Conservation (phyloP, 1,140 invertebrate genomes). For the Schlechtendalia chinensis region DNA sequence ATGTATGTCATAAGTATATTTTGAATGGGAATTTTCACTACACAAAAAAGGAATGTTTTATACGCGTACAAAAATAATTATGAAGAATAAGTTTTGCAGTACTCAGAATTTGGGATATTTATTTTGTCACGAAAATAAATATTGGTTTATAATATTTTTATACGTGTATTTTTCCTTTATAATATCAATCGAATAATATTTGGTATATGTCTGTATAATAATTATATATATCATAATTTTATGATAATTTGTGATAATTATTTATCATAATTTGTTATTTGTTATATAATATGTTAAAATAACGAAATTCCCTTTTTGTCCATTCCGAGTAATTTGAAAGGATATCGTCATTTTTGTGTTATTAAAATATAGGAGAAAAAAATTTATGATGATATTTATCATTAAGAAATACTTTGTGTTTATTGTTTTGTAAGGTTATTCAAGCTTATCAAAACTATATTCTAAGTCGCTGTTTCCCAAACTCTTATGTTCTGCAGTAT, state of each 20-base stretch:
- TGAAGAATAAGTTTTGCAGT: not conserved
- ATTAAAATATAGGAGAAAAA: not conserved
- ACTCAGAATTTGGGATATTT: not conserved
- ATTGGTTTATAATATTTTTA: not conserved
- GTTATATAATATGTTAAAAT: too few species aligned
- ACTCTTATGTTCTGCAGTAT: not conserved
- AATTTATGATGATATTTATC: not conserved
- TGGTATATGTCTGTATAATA: too few species aligned
- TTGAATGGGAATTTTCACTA: not conserved
- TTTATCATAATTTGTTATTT: too few species aligned
- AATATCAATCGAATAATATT: too few species aligned
- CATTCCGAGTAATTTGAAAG: not conserved
- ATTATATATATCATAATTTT: too few species aligned
- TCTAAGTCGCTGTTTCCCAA: not conserved
- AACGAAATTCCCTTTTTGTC: not conserved
- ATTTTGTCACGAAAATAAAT: not conserved
- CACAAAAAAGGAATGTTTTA: not conserved
- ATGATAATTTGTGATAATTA: too few species aligned
- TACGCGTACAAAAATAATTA: not conserved
- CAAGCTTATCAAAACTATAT: conserved; percentile 28
- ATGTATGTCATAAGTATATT: not conserved
- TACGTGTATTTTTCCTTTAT: not conserved
- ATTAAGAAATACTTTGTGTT: not conserved
- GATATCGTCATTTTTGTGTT: not conserved
- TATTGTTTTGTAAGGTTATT: not conserved